Evolutionary conservation across 2,113 vertebrate genomes (phyloP).

Genomic region (Quiscalus mexicanus): DNA sequence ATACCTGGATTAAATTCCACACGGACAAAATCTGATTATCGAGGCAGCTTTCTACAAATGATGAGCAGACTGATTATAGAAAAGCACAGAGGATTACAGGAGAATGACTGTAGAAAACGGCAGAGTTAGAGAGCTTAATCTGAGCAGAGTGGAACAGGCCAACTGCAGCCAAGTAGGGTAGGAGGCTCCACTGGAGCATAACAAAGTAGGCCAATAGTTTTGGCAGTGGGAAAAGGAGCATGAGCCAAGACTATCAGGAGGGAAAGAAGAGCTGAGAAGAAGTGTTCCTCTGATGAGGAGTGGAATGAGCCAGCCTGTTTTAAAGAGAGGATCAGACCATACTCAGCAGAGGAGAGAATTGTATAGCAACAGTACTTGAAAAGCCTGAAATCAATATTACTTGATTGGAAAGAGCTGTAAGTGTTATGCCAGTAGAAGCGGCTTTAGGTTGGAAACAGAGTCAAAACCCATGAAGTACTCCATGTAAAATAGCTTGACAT

Average conservation of each 20-base stretch:
- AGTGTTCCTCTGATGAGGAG: conserved; percentile 19
- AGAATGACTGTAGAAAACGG: not conserved
- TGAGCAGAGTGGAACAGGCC: conserved; percentile 1
- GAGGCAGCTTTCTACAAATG: conserved; percentile 1
- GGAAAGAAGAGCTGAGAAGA: conserved; percentile 38
- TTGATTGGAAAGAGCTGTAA: conserved; percentile 35
- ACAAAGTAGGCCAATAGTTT: conserved; percentile 39
- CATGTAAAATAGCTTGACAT: conserved; percentile 26
- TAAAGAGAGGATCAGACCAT: not conserved
- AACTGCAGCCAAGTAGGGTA: conserved; percentile 39
- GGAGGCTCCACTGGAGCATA: not conserved
- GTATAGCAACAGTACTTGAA: not conserved
- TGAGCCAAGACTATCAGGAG: conserved; percentile 20
- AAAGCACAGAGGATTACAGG: conserved; percentile 31
- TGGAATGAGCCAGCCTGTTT: conserved; percentile 24
- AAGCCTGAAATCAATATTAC: conserved; percentile 32
- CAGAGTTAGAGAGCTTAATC: conserved; percentile 40
- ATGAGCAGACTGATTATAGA: conserved; percentile 34
- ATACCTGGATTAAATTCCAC: conserved; percentile 40
- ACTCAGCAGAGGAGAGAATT: not conserved
- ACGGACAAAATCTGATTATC: not conserved
- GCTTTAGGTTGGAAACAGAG: conserved; percentile 18
- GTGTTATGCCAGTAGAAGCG: not conserved
- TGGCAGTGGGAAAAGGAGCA: conserved; percentile 20
- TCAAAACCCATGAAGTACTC: not conserved